Base-by-base conservation (phyloP, 2,113 vertebrate genomes). In the Crotophaga sulcirostris region DNA sequence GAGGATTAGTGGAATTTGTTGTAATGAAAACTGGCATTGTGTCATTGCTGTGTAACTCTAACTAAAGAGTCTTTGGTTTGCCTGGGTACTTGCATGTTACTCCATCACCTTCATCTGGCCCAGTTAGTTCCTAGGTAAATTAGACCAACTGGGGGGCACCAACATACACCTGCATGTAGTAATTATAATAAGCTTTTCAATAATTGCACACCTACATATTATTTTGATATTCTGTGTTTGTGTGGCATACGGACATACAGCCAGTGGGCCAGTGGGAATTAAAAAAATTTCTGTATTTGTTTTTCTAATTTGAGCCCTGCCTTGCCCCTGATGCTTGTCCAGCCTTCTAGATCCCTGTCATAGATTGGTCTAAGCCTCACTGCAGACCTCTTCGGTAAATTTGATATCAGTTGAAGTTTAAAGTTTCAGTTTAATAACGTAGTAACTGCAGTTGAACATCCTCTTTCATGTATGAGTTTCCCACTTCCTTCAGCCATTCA, bases 1-100 rank as follows among this genome's bases (percentile, higher is more conserved):
- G 76, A 89, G 83, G 88, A 95, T 93, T 92, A 95, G 92, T 89
- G 73, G 73, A 93, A 82, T 96, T 96, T 93, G 84, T 89, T 96
- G 72, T 78, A 96, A 87, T 87, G 88, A 96, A 92, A 89, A 58
- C 76, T 92, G 85, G 80, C 49, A 5, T 93, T 67, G 86, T 90
- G 88, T 92, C 69, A 79, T 86, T 89, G 45, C 56, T 1, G 3
- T 36, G 34, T 81, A 86, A 67, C 64, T 56, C 82, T 85, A 42
- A 42, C 40, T 42, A 42, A 42, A 42, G 40, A 28, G 80, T 60
- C 33, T 89, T 93, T 92, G 76, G 44, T 87, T 92, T 86, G 79
- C 55, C 47, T 90, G 36, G 13, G 20, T 77, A 45, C 64, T 84
- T 72, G 68, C 21, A 13, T 45, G 12, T 68, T 94, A 40, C 9